phyloP scores from a whole-genome alignment of 1,140 invertebrate species.

The Bombyx mandarina region DNA sequence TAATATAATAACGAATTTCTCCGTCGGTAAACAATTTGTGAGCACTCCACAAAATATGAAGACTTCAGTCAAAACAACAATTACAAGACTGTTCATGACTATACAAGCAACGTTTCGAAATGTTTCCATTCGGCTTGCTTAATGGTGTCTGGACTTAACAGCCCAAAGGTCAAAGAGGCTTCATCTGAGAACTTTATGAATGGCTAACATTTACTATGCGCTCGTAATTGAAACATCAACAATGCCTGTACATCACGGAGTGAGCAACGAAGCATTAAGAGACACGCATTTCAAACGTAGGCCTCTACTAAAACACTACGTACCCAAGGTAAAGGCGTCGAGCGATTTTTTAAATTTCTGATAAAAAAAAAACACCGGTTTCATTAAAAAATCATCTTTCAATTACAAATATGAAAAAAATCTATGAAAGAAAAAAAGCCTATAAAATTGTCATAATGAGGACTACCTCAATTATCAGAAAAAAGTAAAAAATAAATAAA shows the following conservation, averaged over 20 bases:
- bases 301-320: neutral
- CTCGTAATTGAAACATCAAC: conserved; percentile 1
- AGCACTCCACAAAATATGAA: no score
- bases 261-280: conserved; percentile 4
- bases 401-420: no score
- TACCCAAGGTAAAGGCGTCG: neutral
- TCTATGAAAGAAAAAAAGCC: no score
- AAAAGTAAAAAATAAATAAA: no score
- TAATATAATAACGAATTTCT: no score
- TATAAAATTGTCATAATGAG: no score
- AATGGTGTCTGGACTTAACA: neutral
- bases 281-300: conserved; percentile 4
- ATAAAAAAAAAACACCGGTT: no score
- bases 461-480: no score
- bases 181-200: conserved; percentile 1
- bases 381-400: no score
- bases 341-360: neutral
- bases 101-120: neutral
- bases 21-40: no score
- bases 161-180: neutral
- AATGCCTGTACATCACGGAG: conserved; percentile 1
- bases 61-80: neutral
- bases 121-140: neutral
- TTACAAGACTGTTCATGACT: neutral
- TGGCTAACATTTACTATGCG: neutral